Percentiles rank a stretch among this genome's conserved stretches.
Conservation (phyloP, 2,113 vertebrate genomes). For the Platysternon megacephalum region DNA sequence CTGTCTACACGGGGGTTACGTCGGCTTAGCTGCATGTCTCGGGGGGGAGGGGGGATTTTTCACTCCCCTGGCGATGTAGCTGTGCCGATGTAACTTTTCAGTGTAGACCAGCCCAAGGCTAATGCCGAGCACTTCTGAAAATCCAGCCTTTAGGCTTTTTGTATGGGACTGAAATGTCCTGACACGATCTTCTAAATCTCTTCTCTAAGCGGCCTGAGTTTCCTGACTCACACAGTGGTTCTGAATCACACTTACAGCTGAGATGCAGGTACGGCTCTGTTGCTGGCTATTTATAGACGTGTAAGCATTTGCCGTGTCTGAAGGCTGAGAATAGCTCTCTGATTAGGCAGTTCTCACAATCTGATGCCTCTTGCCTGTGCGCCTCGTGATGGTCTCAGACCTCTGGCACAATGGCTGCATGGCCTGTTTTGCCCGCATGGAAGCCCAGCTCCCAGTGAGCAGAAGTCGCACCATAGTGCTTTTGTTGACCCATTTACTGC, state of each 20-base stretch:
- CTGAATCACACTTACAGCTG: not conserved
- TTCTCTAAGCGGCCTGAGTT: not conserved
- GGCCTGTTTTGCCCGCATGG: not conserved
- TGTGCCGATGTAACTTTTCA: not conserved
- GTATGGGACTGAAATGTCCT: not conserved
- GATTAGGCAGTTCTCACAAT: constrained; percentile 21
- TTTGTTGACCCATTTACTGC: not conserved
- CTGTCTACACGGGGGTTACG: not conserved
- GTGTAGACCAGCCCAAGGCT: not conserved
- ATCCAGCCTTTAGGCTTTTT: not conserved
- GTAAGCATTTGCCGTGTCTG: not conserved
- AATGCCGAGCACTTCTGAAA: not conserved
- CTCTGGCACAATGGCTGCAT: fast-evolving
- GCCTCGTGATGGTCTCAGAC: fast-evolving
- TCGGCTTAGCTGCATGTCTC: not conserved
- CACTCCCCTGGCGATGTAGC: not conserved
- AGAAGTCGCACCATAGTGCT: fast-evolving
- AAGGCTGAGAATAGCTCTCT: constrained; percentile 37
- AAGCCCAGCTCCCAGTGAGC: fast-evolving
- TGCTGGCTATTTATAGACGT: constrained; percentile 1
- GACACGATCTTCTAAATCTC: not conserved
- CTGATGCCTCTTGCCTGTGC: not conserved
- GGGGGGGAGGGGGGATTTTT: not conserved
- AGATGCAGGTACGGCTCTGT: not conserved
- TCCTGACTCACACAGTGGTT: fast-evolving